Base-by-base conservation (phyloP, 2,797 vertebrate genomes). In the Brachymystax lenok region DNA sequence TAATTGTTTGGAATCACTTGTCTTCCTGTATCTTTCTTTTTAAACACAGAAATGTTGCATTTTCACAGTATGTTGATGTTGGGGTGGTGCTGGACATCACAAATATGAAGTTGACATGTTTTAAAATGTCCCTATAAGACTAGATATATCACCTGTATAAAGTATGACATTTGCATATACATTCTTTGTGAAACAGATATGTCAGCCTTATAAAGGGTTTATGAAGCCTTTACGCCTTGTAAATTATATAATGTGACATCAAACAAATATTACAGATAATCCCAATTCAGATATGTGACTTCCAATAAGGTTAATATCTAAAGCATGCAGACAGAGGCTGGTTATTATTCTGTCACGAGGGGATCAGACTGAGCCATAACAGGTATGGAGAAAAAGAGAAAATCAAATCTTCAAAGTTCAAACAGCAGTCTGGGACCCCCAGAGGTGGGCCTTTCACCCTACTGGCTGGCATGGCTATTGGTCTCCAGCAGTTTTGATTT, bases 351-450 rank as follows among this genome's bases (percentile, higher is more conserved):
- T 54, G 50, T 71, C 21, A 71, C 46, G 12, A 16, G 50, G 46
- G 70, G 50, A 21, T 14, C 27, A 73, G 54, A 24, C 52, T 73
- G 4, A 33, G 40, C 17, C 68, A 56, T 68, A 69, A 67, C 61
- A 70, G 64, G 68, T 70, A 70, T 5, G 69, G 30, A 27, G 33
- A 46, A 52, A 72, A 16, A 51, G 7, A 30, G 77, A 69, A 50
- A 79, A 73, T 56, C 30, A 74, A 74, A 61, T 28, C 73, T 72
- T 71, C 28, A 67, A 75, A 75, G 27, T 72, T 79, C 46, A 67
- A 75, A 75, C 27, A 35, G 51, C 52, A 59, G 30, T 71, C 68
- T 21, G 10, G n/a, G 71, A 35, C 46, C 71, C 77, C 50, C 24
- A 50, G n/a, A 24, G 66, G 69, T 16, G 71, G 14, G 54, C 33